Percentiles rank a stretch among this genome's conserved stretches.
Conservation (phyloP, 2,888 invertebrate species). For the Gerris lacustris region DNA sequence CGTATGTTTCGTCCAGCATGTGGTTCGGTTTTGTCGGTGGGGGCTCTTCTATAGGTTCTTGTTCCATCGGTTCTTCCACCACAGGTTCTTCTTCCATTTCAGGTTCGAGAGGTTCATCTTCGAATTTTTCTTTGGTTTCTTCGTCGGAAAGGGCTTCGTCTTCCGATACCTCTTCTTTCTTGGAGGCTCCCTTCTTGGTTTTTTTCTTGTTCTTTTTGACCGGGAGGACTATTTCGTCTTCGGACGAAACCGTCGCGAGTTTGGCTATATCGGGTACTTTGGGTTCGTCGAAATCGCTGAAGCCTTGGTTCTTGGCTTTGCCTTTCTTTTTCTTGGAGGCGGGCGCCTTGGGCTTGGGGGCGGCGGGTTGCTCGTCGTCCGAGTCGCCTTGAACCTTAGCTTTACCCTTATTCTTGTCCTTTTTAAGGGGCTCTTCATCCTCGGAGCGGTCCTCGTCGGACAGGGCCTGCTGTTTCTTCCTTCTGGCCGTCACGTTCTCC, state of each 20-base stretch:
- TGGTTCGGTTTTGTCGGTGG: background rate
- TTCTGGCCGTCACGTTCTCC: background rate
- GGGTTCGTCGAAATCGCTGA: conserved; percentile 43
- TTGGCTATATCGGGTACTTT: conserved; percentile 33
- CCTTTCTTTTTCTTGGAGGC: conserved; percentile 44
- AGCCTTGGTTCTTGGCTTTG: conserved; percentile 44
- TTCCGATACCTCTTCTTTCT: conserved; percentile 27
- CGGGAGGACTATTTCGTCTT: conserved; percentile 16
- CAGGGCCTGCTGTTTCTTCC: conserved; percentile 5
- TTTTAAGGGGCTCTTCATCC: conserved; percentile 18
- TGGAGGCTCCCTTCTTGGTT: conserved; percentile 21
- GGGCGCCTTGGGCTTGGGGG: conserved; percentile 37
- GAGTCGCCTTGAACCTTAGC: background rate
- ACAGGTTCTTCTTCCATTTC: conserved; percentile 10
- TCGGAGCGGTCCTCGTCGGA: conserved; percentile 12
- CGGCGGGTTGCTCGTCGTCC: conserved; percentile 13
- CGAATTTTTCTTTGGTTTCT: conserved; percentile 18
- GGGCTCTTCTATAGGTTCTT: background rate
- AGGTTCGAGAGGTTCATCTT: conserved; percentile 24
- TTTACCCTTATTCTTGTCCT: conserved; percentile 15
- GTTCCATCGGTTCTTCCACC: conserved; percentile 20
- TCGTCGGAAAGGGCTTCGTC: conserved; percentile 26
- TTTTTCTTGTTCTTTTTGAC: background rate
- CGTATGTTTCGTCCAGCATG: conserved; percentile 6
- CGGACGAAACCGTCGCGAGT: conserved; percentile 25